phyloP scores from a whole-genome alignment of 1,140 invertebrate genomes.

The Tetramorium parvispinum region DNA sequence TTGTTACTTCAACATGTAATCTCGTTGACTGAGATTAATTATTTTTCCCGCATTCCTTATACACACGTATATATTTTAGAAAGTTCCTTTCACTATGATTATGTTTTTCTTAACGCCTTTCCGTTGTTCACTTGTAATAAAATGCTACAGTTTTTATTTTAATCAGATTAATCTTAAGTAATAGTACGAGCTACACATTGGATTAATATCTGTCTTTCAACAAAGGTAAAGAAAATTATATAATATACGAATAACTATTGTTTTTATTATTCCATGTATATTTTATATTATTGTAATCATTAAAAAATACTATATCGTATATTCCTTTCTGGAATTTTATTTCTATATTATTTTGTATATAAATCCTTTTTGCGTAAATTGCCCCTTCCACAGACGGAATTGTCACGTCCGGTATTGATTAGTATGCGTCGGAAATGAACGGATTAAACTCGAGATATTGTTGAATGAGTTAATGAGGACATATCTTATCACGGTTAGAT shows the following conservation, averaged over 20 bases:
- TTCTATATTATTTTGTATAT: background rate
- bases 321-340: background rate
- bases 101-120: background rate
- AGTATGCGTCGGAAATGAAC: background rate
- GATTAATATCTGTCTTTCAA: background rate
- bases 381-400: background rate
- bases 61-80: conserved; percentile 22
- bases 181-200: background rate
- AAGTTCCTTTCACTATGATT: conserved; percentile 50
- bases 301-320: background rate
- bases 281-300: background rate
- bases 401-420: background rate
- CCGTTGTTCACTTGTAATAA: background rate
- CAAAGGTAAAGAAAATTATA: background rate
- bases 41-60: conserved; percentile 6
- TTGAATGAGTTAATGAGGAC: conserved; percentile 19
- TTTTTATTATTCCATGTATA: background rate
- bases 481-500: conserved; percentile 20
- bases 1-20: conserved; percentile 13
- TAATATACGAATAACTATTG: background rate
- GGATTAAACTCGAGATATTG: background rate
- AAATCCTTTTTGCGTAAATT: background rate
- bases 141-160: background rate
- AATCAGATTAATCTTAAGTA: conserved; percentile 9
- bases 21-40: conserved; percentile 33